Base-by-base conservation (phyloP, 2,113 vertebrate genomes). In the Abramis brama region DNA sequence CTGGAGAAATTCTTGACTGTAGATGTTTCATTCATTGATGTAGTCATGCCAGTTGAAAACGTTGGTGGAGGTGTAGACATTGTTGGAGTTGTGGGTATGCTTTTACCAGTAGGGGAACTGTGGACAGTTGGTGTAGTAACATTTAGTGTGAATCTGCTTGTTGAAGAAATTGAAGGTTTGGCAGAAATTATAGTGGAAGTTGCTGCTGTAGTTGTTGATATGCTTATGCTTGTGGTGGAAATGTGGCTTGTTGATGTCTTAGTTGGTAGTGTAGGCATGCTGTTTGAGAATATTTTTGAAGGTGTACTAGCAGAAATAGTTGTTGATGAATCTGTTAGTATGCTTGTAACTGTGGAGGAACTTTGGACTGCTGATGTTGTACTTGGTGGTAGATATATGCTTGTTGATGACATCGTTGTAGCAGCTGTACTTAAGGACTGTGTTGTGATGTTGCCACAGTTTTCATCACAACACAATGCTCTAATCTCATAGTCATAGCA, bases 1-100 rank as follows among this genome's bases (percentile, higher is more conserved):
- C 47, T 25, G 19, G 21, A 52, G 33, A 2, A 25, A 11, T 3
- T 85, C 8, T 73, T 23, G 10, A 39, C 15, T 3, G 9, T 1
- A 77, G 83, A 17, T 80, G 23, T 15, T 50, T 30, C n/a, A 5
- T 2, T 84, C 0, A 47, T 10, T 27, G 4, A 2, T 60, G 5
- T 79, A 23, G 10, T 5, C 21, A 1, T 6, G 8, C 19, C 43
- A 43, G 70, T 27, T 74, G 86, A 11, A 23, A 39, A 45, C 0
- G 3, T 12, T 11, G 57, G n/a, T 21, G 84, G 62, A 88, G 45
- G 77, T 86, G 27, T 50, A 7, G 21, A 17, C 17, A 59, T n/a
- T 8, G 71, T 33, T 5, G 8, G 36, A 36, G 57, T 47, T 64
- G 52, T 62, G 9, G 50, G 21, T 66, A 36, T 13, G 17, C 66